These are phyloP conservation scores for Centropus bengalensis DNA, from an alignment of 2,113 vertebrate genomes.

Conservation along the genomic window DNA sequence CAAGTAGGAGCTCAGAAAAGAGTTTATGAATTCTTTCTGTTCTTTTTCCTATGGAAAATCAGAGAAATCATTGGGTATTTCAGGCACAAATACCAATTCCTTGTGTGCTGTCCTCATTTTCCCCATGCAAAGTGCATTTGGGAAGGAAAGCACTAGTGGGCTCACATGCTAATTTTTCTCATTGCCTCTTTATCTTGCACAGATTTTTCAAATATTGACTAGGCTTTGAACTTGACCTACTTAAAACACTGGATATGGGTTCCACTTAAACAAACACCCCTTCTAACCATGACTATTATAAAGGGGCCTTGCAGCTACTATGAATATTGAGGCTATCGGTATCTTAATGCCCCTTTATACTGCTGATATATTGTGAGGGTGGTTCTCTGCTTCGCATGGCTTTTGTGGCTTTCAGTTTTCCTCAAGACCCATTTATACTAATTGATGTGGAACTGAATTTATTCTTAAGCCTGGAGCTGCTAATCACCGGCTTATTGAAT, in stretches of 20 bases:
- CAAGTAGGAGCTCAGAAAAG: conserved; percentile 11
- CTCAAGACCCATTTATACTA: neutral
- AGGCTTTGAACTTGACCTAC: conserved; percentile 61
- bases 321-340: neutral
- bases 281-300: conserved; percentile 23
- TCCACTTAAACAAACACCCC: conserved; percentile 47
- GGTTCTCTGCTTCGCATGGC: neutral
- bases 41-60: neutral
- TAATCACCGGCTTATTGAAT: neutral
- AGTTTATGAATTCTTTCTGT: neutral
- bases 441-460: neutral
- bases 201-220: conserved; percentile 66
- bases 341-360: neutral
- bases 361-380: neutral
- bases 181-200: conserved; percentile 46
- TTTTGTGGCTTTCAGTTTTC: neutral
- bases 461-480: neutral
- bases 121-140: conserved; percentile 21
- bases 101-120: conserved; percentile 54
- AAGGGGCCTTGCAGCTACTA: conserved; percentile 12
- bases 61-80: conserved; percentile 24
- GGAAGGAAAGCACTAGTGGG: conserved; percentile 41
- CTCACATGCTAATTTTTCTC: conserved; percentile 55
- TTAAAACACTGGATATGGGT: conserved; percentile 32
- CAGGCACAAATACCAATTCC: conserved; percentile 9